A percentile compares a stretch with the other conserved stretches of the same genome.
Conservation (phyloP, 2,888 invertebrate species). For the Rhaphigaster nebulosa region DNA sequence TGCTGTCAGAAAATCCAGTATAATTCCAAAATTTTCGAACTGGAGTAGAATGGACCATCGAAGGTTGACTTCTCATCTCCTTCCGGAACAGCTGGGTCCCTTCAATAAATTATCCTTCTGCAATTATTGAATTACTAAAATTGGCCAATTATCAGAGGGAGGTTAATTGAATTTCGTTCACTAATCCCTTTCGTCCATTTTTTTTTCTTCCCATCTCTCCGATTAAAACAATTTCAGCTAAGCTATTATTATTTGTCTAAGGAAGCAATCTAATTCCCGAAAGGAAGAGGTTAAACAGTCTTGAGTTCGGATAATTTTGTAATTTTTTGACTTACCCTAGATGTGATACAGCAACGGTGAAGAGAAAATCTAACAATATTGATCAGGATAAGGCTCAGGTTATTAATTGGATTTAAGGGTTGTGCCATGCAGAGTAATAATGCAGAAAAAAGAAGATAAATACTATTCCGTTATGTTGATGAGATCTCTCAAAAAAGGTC, state of each 20-base stretch:
- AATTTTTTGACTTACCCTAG: neutral
- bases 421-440: neutral
- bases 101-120: neutral
- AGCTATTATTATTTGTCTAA: conserved; percentile 31
- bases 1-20: too few species aligned
- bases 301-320: neutral
- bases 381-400: neutral
- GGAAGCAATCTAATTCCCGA: neutral
- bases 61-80: neutral
- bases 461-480: neutral
- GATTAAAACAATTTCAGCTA: conserved; percentile 11
- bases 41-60: neutral
- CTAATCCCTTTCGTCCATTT: neutral
- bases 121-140: conserved; percentile 21
- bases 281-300: neutral
- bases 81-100: neutral
- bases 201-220: neutral
- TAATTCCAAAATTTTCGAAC: too few species aligned
- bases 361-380: neutral
- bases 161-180: conserved; percentile 32
- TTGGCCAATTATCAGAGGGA: conserved; percentile 32
- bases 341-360: neutral
- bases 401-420: neutral
- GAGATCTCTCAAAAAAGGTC: neutral
- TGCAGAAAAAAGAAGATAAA: neutral